A percentile compares a stretch with the other conserved stretches of the same genome.
Conservation (phyloP, 1,140 invertebrate species). For the Dysdera silvatica region DNA sequence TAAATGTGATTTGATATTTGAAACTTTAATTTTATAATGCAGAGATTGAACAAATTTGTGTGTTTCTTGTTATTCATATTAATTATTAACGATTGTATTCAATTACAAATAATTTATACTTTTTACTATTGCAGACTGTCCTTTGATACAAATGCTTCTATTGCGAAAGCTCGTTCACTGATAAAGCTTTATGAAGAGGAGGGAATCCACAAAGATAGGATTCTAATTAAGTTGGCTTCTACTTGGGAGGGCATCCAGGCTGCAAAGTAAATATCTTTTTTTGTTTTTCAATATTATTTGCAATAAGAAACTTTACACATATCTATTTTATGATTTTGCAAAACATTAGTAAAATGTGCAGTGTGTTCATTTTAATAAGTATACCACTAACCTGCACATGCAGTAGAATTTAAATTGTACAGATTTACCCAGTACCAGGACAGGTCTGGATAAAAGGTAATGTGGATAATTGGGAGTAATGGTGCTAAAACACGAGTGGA, state of each 20-base stretch:
- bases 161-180: constrained; percentile 78
- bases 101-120: not conserved
- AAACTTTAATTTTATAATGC: no score
- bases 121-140: constrained; percentile 59
- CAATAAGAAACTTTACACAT: not conserved
- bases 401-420: no score
- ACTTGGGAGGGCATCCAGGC: constrained; percentile 99
- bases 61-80: not conserved
- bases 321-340: not conserved
- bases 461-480: no score
- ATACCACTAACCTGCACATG: no score
- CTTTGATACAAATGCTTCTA: constrained; percentile 84
- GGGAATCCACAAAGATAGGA: constrained; percentile 82
- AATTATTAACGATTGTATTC: not conserved
- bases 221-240: constrained; percentile 93
- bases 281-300: not conserved
- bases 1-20: no score
- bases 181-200: constrained; percentile 82
- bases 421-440: no score
- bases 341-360: not conserved
- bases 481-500: no score
- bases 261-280: constrained; percentile 59
- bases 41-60: no score
- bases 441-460: no score
- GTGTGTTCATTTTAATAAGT: no score